Percentiles rank a stretch among this genome's conserved stretches.
Conservation (phyloP, 2,888 invertebrate species). For the Leuctra nigra region DNA sequence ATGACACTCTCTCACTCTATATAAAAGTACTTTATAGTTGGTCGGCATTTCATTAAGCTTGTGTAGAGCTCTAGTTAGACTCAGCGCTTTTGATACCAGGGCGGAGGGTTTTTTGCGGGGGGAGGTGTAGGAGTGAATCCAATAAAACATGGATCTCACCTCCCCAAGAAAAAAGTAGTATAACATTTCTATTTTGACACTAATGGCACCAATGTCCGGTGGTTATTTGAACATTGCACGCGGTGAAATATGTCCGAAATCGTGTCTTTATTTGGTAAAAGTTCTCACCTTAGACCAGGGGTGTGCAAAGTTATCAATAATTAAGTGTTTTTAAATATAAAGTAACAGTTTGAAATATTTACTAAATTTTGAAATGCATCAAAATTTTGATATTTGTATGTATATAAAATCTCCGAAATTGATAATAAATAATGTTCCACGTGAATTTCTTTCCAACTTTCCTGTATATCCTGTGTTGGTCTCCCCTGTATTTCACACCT, state of each 20-base stretch:
- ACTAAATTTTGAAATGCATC: too few species aligned
- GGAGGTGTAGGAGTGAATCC: slow-evolving; percentile 3
- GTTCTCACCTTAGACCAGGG: slow-evolving; percentile 10
- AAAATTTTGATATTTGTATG: too few species aligned
- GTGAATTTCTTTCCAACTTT: too few species aligned
- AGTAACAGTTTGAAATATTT: too few species aligned
- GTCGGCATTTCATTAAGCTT: slow-evolving; percentile 8
- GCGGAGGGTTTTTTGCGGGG: too few species aligned
- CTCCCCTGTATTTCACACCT: slow-evolving; percentile 15
- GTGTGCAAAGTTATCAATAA: too few species aligned
- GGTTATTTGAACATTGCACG: slow-evolving; percentile 12
- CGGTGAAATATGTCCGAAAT: slow-evolving; percentile 18
- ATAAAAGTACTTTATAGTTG: slow-evolving; percentile 11
- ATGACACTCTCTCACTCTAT: background rate
- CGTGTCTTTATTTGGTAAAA: slow-evolving; percentile 8
- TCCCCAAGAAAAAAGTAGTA: background rate
- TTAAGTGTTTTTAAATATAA: too few species aligned
- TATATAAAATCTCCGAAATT: too few species aligned
- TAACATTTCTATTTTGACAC: slow-evolving; percentile 28
- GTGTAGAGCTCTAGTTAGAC: background rate
- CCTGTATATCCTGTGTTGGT: background rate
- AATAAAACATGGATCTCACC: slow-evolving; percentile 3
- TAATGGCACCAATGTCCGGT: slow-evolving; percentile 22
- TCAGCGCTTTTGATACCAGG: background rate
- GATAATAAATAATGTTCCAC: too few species aligned